Evolutionary conservation across 2,888 invertebrate species (phyloP), one percentile per base, ranked within the genome.

Genomic region (Leistus spinibarbis): DNA sequence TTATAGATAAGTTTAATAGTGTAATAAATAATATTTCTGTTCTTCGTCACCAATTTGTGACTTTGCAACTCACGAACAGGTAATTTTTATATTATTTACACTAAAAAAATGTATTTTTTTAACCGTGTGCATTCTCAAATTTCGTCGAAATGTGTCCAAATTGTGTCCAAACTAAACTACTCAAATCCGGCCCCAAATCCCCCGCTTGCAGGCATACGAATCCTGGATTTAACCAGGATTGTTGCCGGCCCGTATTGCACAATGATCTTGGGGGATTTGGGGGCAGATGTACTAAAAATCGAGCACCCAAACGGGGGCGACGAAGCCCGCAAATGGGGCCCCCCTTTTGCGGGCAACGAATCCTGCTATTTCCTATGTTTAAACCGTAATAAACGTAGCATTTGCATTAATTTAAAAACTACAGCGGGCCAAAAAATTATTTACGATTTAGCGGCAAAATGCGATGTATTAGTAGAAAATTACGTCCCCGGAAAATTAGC

Each of bases 231-330:
- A 77, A 93, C 94, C 4, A 88, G 98, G 80, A 93, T 98, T 56
- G 90, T 98, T 2, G 98, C 98, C 19, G 98, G 98, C 0, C 98
- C 98, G 0, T 95, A 93, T 83, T 97, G 97, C 83, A 94, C 97
- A 0, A 97, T 97, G 97, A 90, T 96, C 71, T 87, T 99, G 20
- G 94, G 95, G 1, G 98, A 98, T 86, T 87, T 97, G 76, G 98
- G 98, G 0, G 98, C 98, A 0, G 95, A 97, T 82, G 89, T 98
- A 0, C 91, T 96, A 65, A 98, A 98, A 89, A 90, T 99, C 54
- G 98, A 99, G 84, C 91, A 91, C 79, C 93, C 96, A 0, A 91
- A 88, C 0, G 86, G 86, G 1, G 95, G 95, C 0, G 98, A 98
- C 84, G 98, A 98, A 81, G 91, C 95, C 0, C 88, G 98, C 67